Percentiles rank a stretch among this genome's conserved stretches.
phyloP scores from a whole-genome alignment of 2,113 vertebrate genomes.

The Orycteropus afer region DNA sequence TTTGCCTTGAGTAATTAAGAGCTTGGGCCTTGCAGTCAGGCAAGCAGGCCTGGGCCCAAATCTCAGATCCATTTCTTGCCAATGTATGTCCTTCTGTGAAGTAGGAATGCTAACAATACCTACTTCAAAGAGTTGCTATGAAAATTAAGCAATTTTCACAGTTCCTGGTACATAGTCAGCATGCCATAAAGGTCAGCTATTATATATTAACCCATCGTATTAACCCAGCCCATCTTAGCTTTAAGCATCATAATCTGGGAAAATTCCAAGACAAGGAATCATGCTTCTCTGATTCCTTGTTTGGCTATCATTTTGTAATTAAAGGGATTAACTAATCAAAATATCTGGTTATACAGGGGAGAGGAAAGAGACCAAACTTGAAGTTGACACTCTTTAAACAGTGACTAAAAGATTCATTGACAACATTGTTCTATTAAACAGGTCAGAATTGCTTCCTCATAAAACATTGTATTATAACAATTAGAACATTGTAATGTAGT shows the following conservation, averaged over 20 bases:
- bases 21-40: background rate
- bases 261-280: background rate
- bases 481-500: background rate
- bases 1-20: background rate
- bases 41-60: background rate
- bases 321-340: constrained; percentile 9
- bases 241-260: background rate
- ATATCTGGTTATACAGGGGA: background rate
- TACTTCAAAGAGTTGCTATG: background rate
- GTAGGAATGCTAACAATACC: background rate
- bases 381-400: background rate
- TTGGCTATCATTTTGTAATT: constrained; percentile 16
- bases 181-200: background rate
- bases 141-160: background rate
- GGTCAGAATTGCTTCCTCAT: background rate
- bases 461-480: background rate
- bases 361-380: background rate
- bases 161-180: background rate
- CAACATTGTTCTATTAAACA: background rate
- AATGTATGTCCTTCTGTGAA: background rate
- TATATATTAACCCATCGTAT: no score
- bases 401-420: background rate
- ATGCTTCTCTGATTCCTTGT: background rate
- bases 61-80: background rate
- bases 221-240: background rate